Percentiles rank a stretch among this genome's conserved stretches.
Conservation (phyloP, 2,113 vertebrate species). For the Athene noctua region DNA sequence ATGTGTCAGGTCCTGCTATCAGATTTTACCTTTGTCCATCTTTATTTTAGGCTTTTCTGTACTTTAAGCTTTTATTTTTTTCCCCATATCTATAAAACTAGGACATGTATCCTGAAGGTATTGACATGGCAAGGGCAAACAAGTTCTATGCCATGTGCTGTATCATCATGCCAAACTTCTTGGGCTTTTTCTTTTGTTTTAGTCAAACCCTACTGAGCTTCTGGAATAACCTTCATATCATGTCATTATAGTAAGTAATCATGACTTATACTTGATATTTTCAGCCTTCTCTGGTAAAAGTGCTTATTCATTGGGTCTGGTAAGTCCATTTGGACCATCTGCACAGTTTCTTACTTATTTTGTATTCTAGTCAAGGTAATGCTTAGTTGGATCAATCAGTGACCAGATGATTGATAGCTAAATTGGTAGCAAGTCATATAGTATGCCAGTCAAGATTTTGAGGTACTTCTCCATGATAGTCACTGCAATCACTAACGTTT, state of each 20-base stretch:
- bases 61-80: neutral
- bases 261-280: neutral
- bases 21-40: neutral
- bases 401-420: neutral
- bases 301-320: neutral
- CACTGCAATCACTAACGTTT: neutral
- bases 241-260: neutral
- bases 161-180: neutral
- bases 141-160: neutral
- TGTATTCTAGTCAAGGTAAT: neutral
- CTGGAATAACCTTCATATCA: neutral
- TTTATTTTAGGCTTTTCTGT: neutral
- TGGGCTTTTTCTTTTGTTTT: neutral
- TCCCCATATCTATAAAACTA: neutral
- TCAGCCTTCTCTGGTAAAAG: neutral
- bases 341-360: neutral
- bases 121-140: neutral
- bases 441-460: neutral
- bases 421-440: neutral
- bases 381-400: neutral
- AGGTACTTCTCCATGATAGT: neutral
- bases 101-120: neutral
- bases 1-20: neutral
- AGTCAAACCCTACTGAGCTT: neutral
- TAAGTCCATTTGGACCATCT: neutral